These are phyloP conservation scores for Pelagia noctiluca DNA, from an alignment of 30 jellyfish, hydroid and myxozoan species.

Conservation along the genomic window DNA sequence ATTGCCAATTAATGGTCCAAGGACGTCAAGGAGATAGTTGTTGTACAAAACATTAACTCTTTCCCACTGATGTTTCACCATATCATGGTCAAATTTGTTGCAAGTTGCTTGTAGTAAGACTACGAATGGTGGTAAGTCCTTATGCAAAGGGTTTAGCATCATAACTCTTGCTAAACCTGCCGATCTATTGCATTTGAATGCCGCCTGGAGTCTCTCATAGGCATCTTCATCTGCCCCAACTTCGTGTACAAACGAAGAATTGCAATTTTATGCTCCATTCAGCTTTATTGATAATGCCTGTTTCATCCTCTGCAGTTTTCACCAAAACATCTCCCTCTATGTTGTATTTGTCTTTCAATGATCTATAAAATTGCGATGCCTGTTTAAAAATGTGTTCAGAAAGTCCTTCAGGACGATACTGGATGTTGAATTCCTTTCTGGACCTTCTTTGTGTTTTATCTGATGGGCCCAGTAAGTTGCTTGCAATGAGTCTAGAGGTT, in stretches of 20 bases:
- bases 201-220: not conserved
- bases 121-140: slow-evolving; percentile 14
- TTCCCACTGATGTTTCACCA: not conserved
- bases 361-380: slow-evolving; percentile 3
- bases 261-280: not conserved
- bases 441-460: slow-evolving; percentile 14
- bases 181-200: not conserved
- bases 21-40: not conserved
- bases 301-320: slow-evolving; percentile 8
- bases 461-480: slow-evolving; percentile 28
- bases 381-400: not conserved
- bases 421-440: not conserved
- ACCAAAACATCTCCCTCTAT: slow-evolving; percentile 11
- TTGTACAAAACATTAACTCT: not conserved
- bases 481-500: not conserved
- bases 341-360: slow-evolving; percentile 10
- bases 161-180: slow-evolving; percentile 16
- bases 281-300: not conserved
- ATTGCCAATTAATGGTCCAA: slow-evolving; percentile 17
- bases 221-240: not conserved
- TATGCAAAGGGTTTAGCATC: slow-evolving; percentile 28
- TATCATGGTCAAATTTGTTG: too few relatives aligned
- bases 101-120: not conserved
- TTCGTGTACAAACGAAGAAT: not conserved
- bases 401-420: slow-evolving; percentile 14